Percentiles rank a stretch among this genome's conserved stretches.
Evolutionary conservation across 2,113 vertebrate species (phyloP).

Genomic region (Brachypteracias leptosomus): DNA sequence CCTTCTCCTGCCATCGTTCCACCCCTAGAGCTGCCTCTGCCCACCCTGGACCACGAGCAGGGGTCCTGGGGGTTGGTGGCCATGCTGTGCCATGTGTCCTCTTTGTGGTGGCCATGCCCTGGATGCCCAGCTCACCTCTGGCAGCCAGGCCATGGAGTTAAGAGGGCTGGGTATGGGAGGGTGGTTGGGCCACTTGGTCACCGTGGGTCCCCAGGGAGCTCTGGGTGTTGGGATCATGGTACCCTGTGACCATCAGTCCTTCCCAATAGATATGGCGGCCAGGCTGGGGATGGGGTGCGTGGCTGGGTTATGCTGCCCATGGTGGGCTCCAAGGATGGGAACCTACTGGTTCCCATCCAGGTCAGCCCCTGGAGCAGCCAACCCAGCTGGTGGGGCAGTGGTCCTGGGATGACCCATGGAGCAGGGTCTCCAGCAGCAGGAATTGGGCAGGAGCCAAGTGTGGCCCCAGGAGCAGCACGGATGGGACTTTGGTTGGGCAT

Average conservation of each 20-base stretch:
- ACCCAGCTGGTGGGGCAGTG: fast-evolving
- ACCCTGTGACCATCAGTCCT: fast-evolving
- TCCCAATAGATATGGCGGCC: fast-evolving
- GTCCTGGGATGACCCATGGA: fast-evolving
- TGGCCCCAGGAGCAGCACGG: fast-evolving
- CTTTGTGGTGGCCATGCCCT: no score
- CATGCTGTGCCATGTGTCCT: no score
- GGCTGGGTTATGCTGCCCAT: not conserved
- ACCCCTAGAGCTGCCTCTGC: no score
- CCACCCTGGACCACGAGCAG: fast-evolving
- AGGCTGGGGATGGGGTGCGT: fast-evolving
- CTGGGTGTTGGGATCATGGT: fast-evolving
- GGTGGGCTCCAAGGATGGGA: not conserved
- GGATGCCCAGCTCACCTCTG: no score
- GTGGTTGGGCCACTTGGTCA: not conserved
- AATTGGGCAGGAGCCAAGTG: not conserved
- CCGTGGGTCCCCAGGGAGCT: not conserved
- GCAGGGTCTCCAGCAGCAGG: fast-evolving
- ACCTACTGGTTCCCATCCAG: no score
- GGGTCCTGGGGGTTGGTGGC: no score
- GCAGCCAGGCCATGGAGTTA: no score
- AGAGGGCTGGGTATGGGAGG: not conserved
- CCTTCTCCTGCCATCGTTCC: not conserved
- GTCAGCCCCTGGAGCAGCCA: fast-evolving
- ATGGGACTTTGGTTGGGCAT: fast-evolving